Evolutionary conservation across 1,140 invertebrate genomes (phyloP).

Genomic region (Patella vulgata): DNA sequence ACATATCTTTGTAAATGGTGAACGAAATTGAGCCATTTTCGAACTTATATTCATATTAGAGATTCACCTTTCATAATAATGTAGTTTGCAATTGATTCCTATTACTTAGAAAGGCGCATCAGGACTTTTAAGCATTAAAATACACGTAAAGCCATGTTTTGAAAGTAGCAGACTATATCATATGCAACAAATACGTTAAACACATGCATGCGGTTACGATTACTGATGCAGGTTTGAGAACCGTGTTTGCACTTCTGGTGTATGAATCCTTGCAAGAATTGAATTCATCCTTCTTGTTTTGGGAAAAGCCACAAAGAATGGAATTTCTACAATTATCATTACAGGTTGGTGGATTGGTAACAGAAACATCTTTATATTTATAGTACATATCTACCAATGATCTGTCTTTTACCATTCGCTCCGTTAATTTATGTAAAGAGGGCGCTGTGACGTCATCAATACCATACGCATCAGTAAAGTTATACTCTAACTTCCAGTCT

Average conservation of each 20-base stretch:
- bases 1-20: too few relatives aligned
- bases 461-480: conserved; percentile 22
- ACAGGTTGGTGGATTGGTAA: neutral
- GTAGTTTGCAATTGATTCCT: too few relatives aligned
- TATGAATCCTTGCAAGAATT: neutral
- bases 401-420: neutral
- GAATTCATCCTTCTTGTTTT: neutral
- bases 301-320: conserved; percentile 9
- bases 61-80: too few relatives aligned
- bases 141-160: too few relatives aligned
- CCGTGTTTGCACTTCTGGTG: neutral
- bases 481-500: conserved; percentile 82
- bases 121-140: too few relatives aligned
- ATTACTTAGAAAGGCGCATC: too few relatives aligned
- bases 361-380: neutral
- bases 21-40: too few relatives aligned
- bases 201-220: too few relatives aligned
- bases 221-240: neutral
- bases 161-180: too few relatives aligned
- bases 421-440: conserved; percentile 15
- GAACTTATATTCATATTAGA: too few relatives aligned
- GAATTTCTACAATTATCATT: neutral
- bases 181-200: too few relatives aligned
- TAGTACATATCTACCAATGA: conserved; percentile 4
- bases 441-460: conserved; percentile 23